These are phyloP conservation scores for Pterois miles DNA, from an alignment of 2,797 vertebrate species.

Conservation along the genomic window DNA sequence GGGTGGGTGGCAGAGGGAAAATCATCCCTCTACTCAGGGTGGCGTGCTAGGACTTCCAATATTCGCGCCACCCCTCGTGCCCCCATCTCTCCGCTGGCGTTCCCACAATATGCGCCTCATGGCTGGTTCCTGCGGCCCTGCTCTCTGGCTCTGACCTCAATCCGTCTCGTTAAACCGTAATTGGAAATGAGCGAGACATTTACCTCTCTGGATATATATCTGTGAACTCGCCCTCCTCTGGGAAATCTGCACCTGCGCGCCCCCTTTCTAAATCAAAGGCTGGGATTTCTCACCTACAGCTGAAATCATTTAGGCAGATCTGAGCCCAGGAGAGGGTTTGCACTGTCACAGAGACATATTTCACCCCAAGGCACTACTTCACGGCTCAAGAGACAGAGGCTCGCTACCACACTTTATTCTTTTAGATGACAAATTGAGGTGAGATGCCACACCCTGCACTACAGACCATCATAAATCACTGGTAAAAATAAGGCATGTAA, in stretches of 20 bases:
- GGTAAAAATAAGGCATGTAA: slow-evolving; percentile 53
- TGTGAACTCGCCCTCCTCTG: slow-evolving; percentile 69
- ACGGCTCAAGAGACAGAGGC: slow-evolving; percentile 46
- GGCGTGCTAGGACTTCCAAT: slow-evolving; percentile 80
- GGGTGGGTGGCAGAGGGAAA: slow-evolving; percentile 50
- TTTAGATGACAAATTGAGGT: slow-evolving; percentile 51
- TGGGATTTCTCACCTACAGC: slow-evolving; percentile 74
- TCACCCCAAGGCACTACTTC: slow-evolving; percentile 67
- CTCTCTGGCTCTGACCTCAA: slow-evolving; percentile 76
- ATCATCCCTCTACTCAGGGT: slow-evolving; percentile 74
- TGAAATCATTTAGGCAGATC: slow-evolving; percentile 74
- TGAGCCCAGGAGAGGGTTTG: slow-evolving; percentile 63
- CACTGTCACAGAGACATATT: slow-evolving; percentile 64
- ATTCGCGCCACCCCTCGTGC: slow-evolving; percentile 37
- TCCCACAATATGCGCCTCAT: slow-evolving; percentile 58
- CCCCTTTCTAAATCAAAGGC: slow-evolving; percentile 76
- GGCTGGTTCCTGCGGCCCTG: slow-evolving; percentile 48
- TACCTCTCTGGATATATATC: slow-evolving; percentile 73
- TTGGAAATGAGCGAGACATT: slow-evolving; percentile 79
- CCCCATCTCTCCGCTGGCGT: slow-evolving; percentile 34
- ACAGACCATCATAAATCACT: slow-evolving; percentile 56
- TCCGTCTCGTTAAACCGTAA: slow-evolving; percentile 80
- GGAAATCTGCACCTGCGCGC: slow-evolving; percentile 74
- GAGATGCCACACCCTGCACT: slow-evolving; percentile 37
- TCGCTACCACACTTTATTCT: slow-evolving; percentile 31